Evolutionary conservation across 2,888 invertebrate species (phyloP), one percentile per base, ranked within the genome.

Genomic region (Luperina testacea): DNA sequence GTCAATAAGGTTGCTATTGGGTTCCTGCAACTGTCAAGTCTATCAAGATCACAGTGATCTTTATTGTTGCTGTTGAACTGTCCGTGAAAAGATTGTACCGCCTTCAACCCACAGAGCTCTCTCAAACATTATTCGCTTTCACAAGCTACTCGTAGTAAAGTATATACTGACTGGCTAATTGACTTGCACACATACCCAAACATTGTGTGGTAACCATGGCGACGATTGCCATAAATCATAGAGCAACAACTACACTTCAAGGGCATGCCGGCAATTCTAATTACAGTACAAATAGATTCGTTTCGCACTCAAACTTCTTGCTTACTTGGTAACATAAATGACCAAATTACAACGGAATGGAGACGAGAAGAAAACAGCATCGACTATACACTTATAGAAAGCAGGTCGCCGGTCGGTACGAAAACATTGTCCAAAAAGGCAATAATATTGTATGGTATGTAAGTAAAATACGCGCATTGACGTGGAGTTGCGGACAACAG

Each of bases 71-170:
- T 0, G 11, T 57, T 57, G 24, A 11, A n/a, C 11, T n/a, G 3
- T 11, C 11, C n/a, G 4, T 57, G 57, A 57, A 57, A 57, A 11
- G 24, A 57, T 9, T 9, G n/a, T 38, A 69, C 68, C 59, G 27
- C 72, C 67, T 20, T 51, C 24, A 48, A 45, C 61, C 15, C 15
- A 32, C 38, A 61, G 65, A 82, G 13, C 74, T 80, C 77, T 88
- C 80, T 84, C 53, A 73, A 74, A 70, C 70, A 72, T 64, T 59
- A n/a, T 61, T 78, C 75, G 72, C 85, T 87, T 88, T 87, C 89
- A 87, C 84, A 82, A 77, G 38, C 61, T 53, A n/a, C n/a, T n/a
- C n/a, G n/a, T n/a, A 73, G 38, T 65, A 75, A 63, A 72, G 27
- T 65, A 77, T 59, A 73, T 48, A 73, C 9, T 64, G 65, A 61